Conservation (phyloP, 2,888 invertebrate species). For the Diaphora mendica region DNA sequence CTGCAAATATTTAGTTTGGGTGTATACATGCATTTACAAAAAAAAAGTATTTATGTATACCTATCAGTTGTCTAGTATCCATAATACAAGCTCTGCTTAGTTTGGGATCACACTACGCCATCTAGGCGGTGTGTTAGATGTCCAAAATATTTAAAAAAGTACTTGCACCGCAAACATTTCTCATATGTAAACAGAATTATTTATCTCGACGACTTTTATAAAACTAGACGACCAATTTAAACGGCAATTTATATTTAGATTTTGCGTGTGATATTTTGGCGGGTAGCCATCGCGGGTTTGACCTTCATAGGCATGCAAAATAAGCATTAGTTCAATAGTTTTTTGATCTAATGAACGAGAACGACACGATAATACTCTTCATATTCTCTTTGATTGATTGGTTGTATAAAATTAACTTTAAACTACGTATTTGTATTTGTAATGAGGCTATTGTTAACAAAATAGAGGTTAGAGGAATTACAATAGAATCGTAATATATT, state of each 20-base stretch:
- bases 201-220: not conserved
- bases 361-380: not conserved
- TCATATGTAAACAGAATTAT: not conserved
- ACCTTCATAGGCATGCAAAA: constrained; percentile 18
- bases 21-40: too few relatives aligned
- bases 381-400: not conserved
- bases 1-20: too few relatives aligned
- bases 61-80: too few relatives aligned
- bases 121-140: too few relatives aligned
- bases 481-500: not conserved
- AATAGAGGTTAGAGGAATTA: not conserved
- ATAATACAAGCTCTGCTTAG: too few relatives aligned
- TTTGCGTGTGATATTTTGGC: constrained; percentile 22
- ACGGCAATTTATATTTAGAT: constrained; percentile 11
- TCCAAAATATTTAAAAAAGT: too few relatives aligned
- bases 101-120: too few relatives aligned
- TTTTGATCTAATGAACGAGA: constrained; percentile 4
- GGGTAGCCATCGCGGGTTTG: constrained; percentile 1
- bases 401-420: not conserved
- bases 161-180: not conserved
- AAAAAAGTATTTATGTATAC: too few relatives aligned
- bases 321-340: not conserved
- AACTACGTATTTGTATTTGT: not conserved
- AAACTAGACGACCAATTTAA: not conserved
- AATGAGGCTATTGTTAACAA: not conserved